Evolutionary conservation across 2,113 vertebrate species (phyloP), one percentile per base, ranked within the genome.

Genomic region (Sander lucioperca): DNA sequence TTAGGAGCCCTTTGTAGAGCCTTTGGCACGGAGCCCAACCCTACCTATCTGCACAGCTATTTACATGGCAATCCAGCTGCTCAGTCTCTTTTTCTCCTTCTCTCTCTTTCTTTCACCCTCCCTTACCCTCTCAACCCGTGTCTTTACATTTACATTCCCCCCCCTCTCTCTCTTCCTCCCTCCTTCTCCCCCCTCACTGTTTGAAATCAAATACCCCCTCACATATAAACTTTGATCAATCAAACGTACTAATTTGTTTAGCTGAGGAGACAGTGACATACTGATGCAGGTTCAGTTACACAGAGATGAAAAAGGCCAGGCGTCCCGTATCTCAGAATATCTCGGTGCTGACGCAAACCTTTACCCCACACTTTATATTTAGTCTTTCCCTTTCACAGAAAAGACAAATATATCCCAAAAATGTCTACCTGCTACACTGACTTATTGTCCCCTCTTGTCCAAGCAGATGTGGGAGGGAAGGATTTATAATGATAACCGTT

Each of bases 11-110:
- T 96, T 96, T 97, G 96, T 96, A 96, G 95, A 95, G 94, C 87
- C 95, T 93, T 93, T 97, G 96, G 97, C 95, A 88, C 30, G 0
- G 72, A 87, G 96, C 97, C 97, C 96, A 95, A 92, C 93, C 95
- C 96, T 97, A 97, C 97, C 97, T 97, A 97, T 97, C 97, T 97
- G 95, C 96, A 95, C 96, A 97, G 96, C 96, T 97, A 97, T 97
- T 97, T 97, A 97, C 96, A 97, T 88, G 96, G 95, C 93, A 94
- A 96, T 96, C 96, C 97, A 97, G 97, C 97, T 97, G 97, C 77
- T 94, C 92, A 86, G 91, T 93, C 92, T 88, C 92, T 93, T 90
- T 93, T 65, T 76, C 59, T 33, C 30, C 18, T 19, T 61, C 10
- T 25, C 58, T 33, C 25, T 86, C 72, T 72, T 54, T 87, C 72